Conservation (phyloP, 2,888 invertebrate species). For the Aphidoletes aphidimyza region DNA sequence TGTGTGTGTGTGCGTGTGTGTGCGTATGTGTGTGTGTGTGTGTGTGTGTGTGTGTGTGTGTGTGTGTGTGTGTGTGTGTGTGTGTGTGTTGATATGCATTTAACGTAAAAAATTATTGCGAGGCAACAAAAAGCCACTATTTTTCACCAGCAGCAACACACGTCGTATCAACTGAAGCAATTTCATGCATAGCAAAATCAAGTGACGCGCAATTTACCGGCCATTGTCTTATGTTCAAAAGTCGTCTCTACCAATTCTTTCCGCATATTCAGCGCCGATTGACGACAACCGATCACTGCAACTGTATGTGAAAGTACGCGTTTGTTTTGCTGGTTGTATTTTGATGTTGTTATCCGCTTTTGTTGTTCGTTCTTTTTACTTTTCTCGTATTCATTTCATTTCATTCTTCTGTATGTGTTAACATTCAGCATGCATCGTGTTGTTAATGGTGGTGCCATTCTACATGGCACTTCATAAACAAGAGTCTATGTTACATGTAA, state of each 20-base stretch:
- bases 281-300: too few species aligned
- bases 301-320: too few species aligned
- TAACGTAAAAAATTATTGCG: constrained; percentile 28
- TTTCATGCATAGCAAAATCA: not conserved
- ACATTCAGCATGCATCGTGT: not conserved
- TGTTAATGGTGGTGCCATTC: not conserved
- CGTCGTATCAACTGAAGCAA: not conserved
- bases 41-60: not conserved
- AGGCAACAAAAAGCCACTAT: constrained; percentile 22
- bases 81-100: not conserved
- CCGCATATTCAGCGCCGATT: too few species aligned
- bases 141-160: constrained; percentile 1
- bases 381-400: not conserved
- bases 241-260: too few species aligned
- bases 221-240: too few species aligned
- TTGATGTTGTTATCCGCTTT: not conserved
- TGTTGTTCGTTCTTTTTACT: not conserved
- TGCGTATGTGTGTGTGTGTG: not conserved
- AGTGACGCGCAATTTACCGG: not conserved
- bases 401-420: not conserved
- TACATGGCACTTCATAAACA: not conserved
- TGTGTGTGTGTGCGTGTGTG: not conserved
- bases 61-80: not conserved
- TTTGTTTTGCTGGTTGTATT: too few species aligned
- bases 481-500: constrained; percentile 11